Evolutionary conservation across 2,113 vertebrate species (phyloP), one percentile per base, ranked within the genome.

Genomic region (Limnothrissa miodon): DNA sequence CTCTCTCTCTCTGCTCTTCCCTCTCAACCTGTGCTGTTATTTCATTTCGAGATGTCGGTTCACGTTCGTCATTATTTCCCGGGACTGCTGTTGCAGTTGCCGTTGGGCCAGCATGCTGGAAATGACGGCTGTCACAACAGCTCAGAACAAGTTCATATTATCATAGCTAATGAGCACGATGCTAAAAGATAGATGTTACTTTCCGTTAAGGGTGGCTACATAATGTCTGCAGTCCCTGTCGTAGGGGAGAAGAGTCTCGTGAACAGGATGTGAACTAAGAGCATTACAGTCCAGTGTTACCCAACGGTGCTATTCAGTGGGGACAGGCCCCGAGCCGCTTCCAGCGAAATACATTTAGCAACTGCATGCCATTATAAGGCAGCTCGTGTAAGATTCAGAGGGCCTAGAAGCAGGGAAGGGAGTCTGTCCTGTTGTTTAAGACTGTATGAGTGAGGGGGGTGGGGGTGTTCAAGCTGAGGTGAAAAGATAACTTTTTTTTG

Each of bases 361-460:
- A 74, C 25, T 74, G 66, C 66, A 74, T 74, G 66, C 66, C 66
- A 74, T 74, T 74, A 74, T 36, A 36, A 74, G 29, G 13, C 25
- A 74, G 29, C 66, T 74, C 66, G 29, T 74, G 66, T 74, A 74
- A 74, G 66, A 74, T 74, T 74, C 66, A 74, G 29, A 5, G 29
- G 33, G 10, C 11, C 25, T 74, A 33, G 66, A 36, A 15, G 59
- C n/a, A 29, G 23, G 0, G 0, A 42, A 42, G 42, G 29, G 23
- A 62, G 59, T 62, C 25, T 33, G n/a, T 66, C 29, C 25, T 66
- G 29, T 74, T 74, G 36, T 74, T 36, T 15, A 74, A 74, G 29
- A 33, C 11, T 15, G 59, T 6, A 11, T 36, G 13, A 33, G 25
- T 33, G 56, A 66, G n/a, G 36, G 29, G 36, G 25, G 17, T n/a